Percentiles rank a stretch among this genome's conserved stretches.
These are phyloP conservation scores for Xestia xanthographa DNA, from an alignment of 2,888 invertebrate genomes.

Conservation along the genomic window DNA sequence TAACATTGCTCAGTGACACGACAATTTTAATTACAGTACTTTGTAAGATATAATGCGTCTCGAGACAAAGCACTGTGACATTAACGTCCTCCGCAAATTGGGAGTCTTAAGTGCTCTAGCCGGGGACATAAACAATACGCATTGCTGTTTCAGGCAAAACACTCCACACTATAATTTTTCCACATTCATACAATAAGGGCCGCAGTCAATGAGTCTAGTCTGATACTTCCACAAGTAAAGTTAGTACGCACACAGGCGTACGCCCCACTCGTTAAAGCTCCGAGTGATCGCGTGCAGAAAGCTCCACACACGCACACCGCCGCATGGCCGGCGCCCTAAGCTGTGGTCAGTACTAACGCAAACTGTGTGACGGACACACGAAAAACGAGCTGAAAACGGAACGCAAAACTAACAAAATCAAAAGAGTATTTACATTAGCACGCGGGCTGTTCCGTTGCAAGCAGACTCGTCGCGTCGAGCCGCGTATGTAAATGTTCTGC, in stretches of 20 bases:
- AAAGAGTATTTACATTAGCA: constrained; percentile 74
- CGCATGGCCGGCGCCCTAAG: constrained; percentile 89
- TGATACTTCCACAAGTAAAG: constrained; percentile 87
- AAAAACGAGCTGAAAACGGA: constrained; percentile 89
- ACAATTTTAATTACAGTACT: constrained; percentile 86
- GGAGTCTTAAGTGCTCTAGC: constrained; percentile 86
- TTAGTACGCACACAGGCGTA: constrained; percentile 84
- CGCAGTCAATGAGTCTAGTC: constrained; percentile 91
- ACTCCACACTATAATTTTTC: constrained; percentile 90
- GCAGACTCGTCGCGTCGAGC: constrained; percentile 71
- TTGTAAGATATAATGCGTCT: constrained; percentile 84
- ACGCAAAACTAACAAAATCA: constrained; percentile 85
- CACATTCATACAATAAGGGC: constrained; percentile 91
- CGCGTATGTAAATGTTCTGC: constrained; percentile 87
- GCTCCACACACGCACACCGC: constrained; percentile 89
- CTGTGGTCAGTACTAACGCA: constrained; percentile 90
- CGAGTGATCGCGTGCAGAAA: constrained; percentile 89
- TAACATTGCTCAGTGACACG: constrained; percentile 71
- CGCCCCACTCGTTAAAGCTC: constrained; percentile 87
- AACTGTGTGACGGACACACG: constrained; percentile 91
- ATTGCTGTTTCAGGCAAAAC: constrained; percentile 88
- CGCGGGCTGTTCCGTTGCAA: constrained; percentile 66
- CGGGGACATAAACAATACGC: constrained; percentile 87
- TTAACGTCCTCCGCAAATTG: constrained; percentile 87
- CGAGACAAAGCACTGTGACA: constrained; percentile 84